Evolutionary conservation across 2,888 invertebrate genomes (phyloP), one percentile per base, ranked within the genome.

Genomic region (Sinopyrophorus schimmeli): DNA sequence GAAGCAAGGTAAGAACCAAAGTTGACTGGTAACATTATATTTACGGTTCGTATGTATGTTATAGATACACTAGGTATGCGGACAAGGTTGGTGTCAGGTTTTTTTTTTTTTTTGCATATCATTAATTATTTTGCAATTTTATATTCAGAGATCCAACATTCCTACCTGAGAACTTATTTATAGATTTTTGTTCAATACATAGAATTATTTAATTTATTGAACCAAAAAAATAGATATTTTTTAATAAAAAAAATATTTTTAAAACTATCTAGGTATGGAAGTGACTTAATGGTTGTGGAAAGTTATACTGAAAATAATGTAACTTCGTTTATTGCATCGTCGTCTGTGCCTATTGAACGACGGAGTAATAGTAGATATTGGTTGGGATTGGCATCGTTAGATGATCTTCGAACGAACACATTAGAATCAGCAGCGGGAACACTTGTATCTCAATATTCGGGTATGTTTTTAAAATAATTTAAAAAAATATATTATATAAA

Each of bases 371-470:
- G 82, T 60, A 86, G 87, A 69, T 94, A 92, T 74, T 94, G 94
- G 94, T 77, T 93, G 51, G 94, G 94, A 43, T 79, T 93, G 61
- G 89, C 92, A 31, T 89, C 93, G 20, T 81, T 94, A 52, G 94
- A 94, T 74, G 92, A 93, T 74, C 81, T 95, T 42, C 81, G 92
- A 69, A 95, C 94, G 31, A 94, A 94, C 73, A 94, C 93, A n/a
- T 77, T 95, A 53, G 93, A 94, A 77, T 93, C 94, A 3, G 92
- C 94, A 15, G 89, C 91, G 39, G 93, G 93, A 40, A 83, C 88
- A 54, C 78, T 93, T 62, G 89, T 93, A 50, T 92, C 93, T 4
- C 93, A 94, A 74, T 94, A 93, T 71, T 90, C 92, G 55, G 92
- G 92, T 82, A 70, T 64, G 43, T 11, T 3, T n/a, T 23, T 28